Base-by-base conservation (phyloP, 2,888 invertebrate genomes). In the Nasonia oneida region DNA sequence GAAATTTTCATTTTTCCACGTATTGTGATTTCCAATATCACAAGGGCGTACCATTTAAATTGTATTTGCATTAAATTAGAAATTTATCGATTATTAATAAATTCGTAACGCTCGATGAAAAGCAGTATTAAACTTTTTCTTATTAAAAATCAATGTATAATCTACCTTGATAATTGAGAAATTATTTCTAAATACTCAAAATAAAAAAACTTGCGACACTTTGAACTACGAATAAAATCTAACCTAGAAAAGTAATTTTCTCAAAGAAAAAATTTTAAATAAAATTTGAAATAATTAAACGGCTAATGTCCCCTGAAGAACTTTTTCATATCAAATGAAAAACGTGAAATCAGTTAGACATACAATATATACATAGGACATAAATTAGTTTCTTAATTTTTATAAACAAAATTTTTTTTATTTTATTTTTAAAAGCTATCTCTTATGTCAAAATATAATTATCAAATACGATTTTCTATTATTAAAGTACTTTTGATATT, bases 81-180 rank as follows among this genome's bases (percentile, higher is more conserved):
- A 75, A 70, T 73, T 64, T 6, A 53, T 77, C 53, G 33, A 78
- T 74, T 42, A 37, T 78, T 29, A 33, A 75, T 23, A 64, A 81
- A 61, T 77, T 47, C 10, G 1, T 74, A 75, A 75, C 33, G 42
- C 57, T 80, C 75, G 2, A 76, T 83, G 23, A 82, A 77, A 83
- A 77, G 75, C 78, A 86, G 84, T 84, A 86, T 84, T 86, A 84
- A 78, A 81, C 50, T 73, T 83, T 81, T 78, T 81, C 64, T 83
- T 67, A 80, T 50, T 61, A 81, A 81, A 74, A 71, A 86, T 86
- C 86, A 86, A 86, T 86, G 84, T 86, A 81, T 84, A 86, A 83
- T 86, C 78, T 57, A 81, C 33, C 33, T 83, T 83, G n/a, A 61
- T 61, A 47, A 80, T 23, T 76, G 23, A 80, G 71, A 8, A 81